These are phyloP conservation scores for Marmota flaviventris DNA, from an alignment of 2,113 vertebrate species.

Conservation along the genomic window DNA sequence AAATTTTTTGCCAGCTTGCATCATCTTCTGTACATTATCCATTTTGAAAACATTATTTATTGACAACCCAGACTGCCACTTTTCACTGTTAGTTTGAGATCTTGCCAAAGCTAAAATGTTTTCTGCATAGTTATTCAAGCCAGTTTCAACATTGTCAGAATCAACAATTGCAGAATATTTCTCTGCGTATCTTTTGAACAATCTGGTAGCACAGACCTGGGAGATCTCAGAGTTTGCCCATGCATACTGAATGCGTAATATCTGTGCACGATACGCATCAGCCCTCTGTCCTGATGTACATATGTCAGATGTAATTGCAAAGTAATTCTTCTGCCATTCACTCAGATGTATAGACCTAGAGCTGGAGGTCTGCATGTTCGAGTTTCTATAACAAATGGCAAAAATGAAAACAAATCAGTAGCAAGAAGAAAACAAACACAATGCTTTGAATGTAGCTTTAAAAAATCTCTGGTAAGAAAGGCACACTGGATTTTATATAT, in stretches of 20 bases:
- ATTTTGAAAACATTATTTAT: conserved; percentile 90
- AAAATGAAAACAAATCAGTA: neutral
- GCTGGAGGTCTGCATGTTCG: conserved; percentile 81
- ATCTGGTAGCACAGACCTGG: conserved; percentile 89
- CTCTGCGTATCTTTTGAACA: conserved; percentile 93
- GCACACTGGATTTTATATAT: neutral
- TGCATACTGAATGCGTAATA: conserved; percentile 95
- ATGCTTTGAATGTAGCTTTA: neutral
- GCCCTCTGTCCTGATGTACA: conserved; percentile 94
- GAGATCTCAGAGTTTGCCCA: conserved; percentile 95
- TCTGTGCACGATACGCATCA: conserved; percentile 94
- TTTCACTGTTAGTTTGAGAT: conserved; percentile 93
- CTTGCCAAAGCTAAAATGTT: conserved; percentile 92
- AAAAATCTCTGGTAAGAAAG: neutral
- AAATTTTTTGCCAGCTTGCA: conserved; percentile 83
- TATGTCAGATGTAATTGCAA: conserved; percentile 92
- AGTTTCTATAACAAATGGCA: conserved; percentile 58
- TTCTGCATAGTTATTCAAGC: conserved; percentile 97
- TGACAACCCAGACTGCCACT: conserved; percentile 95
- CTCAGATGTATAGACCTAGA: conserved; percentile 91
- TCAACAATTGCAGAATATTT: conserved; percentile 94
- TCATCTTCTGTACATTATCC: conserved; percentile 90
- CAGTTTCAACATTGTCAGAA: conserved; percentile 91
- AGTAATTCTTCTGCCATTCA: conserved; percentile 96
- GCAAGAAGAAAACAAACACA: conserved; percentile 18